Evolutionary conservation across 2,113 vertebrate species (phyloP).

Genomic region (Calidris pygmaea): DNA sequence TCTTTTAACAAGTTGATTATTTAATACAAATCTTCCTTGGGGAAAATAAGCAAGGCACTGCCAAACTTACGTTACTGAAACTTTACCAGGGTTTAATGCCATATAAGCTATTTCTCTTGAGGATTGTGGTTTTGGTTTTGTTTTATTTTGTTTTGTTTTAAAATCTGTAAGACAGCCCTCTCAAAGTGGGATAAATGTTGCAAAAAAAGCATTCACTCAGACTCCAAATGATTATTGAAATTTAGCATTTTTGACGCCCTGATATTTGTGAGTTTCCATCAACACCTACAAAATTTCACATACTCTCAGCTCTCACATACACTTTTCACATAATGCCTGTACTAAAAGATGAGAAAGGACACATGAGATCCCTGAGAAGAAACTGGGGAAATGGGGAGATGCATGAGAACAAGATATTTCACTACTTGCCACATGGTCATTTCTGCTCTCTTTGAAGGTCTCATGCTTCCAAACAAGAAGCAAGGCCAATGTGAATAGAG

Average conservation of each 20-base stretch:
- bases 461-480: not conserved
- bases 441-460: not conserved
- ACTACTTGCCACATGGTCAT: not conserved
- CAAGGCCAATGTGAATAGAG: not conserved
- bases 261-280: not conserved
- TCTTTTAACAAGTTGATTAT: not conserved
- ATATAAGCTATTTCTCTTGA: not conserved
- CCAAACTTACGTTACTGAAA: not conserved
- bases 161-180: not conserved
- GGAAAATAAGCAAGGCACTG: not conserved
- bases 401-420: not conserved
- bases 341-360: not conserved
- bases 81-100: not conserved
- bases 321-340: not conserved
- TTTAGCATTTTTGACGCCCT: not conserved
- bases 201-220: not conserved
- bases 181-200: not conserved
- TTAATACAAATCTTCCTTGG: not conserved
- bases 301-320: not conserved
- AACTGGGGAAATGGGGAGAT: not conserved
- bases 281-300: not conserved
- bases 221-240: not conserved
- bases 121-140: accelerated
- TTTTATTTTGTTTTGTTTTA: not conserved
- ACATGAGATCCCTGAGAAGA: not conserved